A percentile compares a stretch with the other conserved stretches of the same genome.
Conservation (phyloP, 1,140 invertebrate genomes). For the Bacillus rossius region DNA sequence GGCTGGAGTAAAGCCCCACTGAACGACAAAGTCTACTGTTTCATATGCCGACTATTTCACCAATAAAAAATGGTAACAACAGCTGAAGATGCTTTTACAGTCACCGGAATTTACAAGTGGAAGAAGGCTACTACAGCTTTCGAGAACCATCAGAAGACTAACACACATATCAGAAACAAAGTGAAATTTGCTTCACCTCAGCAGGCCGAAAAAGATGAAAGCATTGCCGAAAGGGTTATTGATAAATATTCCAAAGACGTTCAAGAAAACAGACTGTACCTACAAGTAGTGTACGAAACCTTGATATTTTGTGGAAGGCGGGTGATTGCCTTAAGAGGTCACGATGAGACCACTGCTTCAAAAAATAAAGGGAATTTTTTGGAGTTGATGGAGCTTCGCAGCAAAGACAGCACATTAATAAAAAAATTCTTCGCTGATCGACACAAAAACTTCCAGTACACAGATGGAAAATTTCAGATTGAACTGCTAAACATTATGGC, state of each 20-base stretch:
- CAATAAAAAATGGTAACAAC: not conserved
- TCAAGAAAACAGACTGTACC: slow-evolving; percentile 5
- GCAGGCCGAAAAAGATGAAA: not conserved
- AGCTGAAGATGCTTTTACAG: slow-evolving; percentile 9
- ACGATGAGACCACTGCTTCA: slow-evolving; percentile 2
- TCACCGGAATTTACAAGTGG: not conserved
- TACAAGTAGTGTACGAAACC: slow-evolving; percentile 1
- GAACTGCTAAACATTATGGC: slow-evolving; percentile 1
- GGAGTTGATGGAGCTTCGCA: not conserved
- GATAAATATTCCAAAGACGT: slow-evolving; percentile 1
- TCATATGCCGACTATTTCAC: slow-evolving; percentile 2
- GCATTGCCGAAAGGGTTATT: not conserved
- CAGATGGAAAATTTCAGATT: not conserved
- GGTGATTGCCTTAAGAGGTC: slow-evolving; percentile 5
- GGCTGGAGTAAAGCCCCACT: not conserved
- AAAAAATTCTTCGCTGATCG: not conserved
- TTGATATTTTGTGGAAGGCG: slow-evolving; percentile 9
- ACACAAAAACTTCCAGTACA: slow-evolving; percentile 9
- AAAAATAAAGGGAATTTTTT: slow-evolving; percentile 8
- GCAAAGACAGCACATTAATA: not conserved
- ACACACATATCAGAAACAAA: slow-evolving; percentile 1
- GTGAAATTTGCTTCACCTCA: slow-evolving; percentile 3
- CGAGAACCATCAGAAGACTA: slow-evolving; percentile 1
- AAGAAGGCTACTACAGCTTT: not conserved
- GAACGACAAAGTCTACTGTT: slow-evolving; percentile 1